Base-by-base conservation (phyloP, 2,113 vertebrate species). In the Ptilonorhynchus violaceus region DNA sequence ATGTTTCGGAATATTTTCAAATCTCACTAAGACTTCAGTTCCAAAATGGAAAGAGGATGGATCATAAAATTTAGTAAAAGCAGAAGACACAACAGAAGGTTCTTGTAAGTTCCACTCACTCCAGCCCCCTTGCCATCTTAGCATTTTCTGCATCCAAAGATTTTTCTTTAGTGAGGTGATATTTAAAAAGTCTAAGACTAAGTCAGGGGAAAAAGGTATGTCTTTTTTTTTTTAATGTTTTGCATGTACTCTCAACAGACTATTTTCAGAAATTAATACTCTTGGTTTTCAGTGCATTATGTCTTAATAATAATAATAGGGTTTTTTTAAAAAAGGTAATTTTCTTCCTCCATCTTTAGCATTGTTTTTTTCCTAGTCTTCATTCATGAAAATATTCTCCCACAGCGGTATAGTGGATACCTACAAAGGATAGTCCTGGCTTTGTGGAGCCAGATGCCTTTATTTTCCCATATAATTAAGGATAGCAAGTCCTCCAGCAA, bases 191-290 rank as follows among this genome's bases (percentile, higher is more conserved):
- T 33, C 21, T 47, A 76, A 30, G 44, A 59, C 14, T 64, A 56
- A 76, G 30, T 22, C 0, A 1, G 9, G 19, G 37, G 4, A 3
- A 59, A 66, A 52, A 46, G 11, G 1, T 52, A 41, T 1, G 1
- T 39, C 3, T n/a, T 70, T 56, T 5, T 9, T 25, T 80, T 62
- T 30, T 15, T 60, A 16, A 46, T 9, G 7, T 46, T 47, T 91
- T 77, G 19, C 39, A 20, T 30, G 13, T 78, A 30, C 10, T 53
- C 3, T 33, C 7, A 75, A 4, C 7, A 72, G 9, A 12, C 2
- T 50, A 17, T 58, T 62, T 91, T 47, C 12, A 53, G 24, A 60
- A 70, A 66, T 33, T 50, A 46, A 14, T 50, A 39, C 5, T 15
- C 1, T 11, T 0, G 0, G 3, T 66, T 86, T 69, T 41, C 23